Evolutionary conservation across 1,140 invertebrate genomes (phyloP), one percentile per base, ranked within the genome.

Genomic region (Pentalonia nigronervosa): DNA sequence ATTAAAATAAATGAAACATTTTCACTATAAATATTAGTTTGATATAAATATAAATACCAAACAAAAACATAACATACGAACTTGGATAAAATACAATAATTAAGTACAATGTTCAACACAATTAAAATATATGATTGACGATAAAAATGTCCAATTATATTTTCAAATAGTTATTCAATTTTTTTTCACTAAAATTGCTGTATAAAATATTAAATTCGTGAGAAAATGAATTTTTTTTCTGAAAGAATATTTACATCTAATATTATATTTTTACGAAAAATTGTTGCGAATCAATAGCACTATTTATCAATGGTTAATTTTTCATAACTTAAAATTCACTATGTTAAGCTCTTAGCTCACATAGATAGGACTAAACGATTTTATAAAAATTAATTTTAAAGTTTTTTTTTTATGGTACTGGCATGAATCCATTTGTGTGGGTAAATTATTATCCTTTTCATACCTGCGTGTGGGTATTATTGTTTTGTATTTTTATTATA

Each of bases 21-120:
- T 76, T 76, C 60, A n/a, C 17, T 76, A 76, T 76, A 76, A n/a
- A 76, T 76, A 76, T 76, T 76, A n/a, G 60, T n/a, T 76, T 76
- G 14, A 6, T 76, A 7, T 76, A 76, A 34, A 76, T 76, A 76
- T 76, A 76, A 76, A 17, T 76, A 76, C 7, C 6, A n/a, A 76
- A n/a, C n/a, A 76, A 76, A n/a, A 17, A n/a, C n/a, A 76, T 76
- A 76, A 7, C 60, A 76, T n/a, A 53, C 21, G 1, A n/a, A 76
- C 14, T 76, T 20, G n/a, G n/a, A 14, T n/a, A 76, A 76, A 76
- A 14, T n/a, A 76, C n/a, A 76, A 76, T 76, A 76, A 76, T 34
- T 17, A 76, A 67, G 11, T 67, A 14, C 11, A 17, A 14, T 76
- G 30, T 76, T 67, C 25, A n/a, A 76, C 6, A 76, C n/a, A n/a